Conservation (phyloP, 2,888 invertebrate species). For the Gymnosoma rotundatum region DNA sequence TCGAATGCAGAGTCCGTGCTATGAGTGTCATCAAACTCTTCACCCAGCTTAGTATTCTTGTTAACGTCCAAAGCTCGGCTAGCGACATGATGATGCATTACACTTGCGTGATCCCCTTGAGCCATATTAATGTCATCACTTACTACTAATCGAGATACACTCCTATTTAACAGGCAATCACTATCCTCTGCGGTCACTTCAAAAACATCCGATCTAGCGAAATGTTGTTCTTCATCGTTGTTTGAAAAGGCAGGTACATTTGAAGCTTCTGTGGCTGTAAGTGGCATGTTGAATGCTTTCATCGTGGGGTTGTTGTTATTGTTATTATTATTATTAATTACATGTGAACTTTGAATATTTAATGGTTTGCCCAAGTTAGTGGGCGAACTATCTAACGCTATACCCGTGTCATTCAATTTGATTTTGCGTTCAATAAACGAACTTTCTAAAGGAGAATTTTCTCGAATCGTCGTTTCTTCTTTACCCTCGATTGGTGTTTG, state of each 20-base stretch:
- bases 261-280: slow-evolving; percentile 32
- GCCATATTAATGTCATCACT: slow-evolving; percentile 51
- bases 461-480: neutral
- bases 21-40: slow-evolving; percentile 80
- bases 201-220: slow-evolving; percentile 71
- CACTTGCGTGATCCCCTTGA: slow-evolving; percentile 38
- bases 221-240: slow-evolving; percentile 15
- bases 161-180: slow-evolving; percentile 74
- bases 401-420: slow-evolving; percentile 15
- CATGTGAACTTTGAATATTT: slow-evolving; percentile 44
- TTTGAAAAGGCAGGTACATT: slow-evolving; percentile 48
- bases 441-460: slow-evolving; percentile 26
- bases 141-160: slow-evolving; percentile 30
- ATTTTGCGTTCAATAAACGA: slow-evolving; percentile 5
- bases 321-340: slow-evolving; percentile 45
- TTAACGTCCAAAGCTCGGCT: slow-evolving; percentile 78
- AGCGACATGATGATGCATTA: slow-evolving; percentile 64
- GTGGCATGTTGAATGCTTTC: slow-evolving; percentile 42
- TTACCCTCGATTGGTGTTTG: neutral
- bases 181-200: slow-evolving; percentile 78
- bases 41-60: slow-evolving; percentile 77
- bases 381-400: slow-evolving; percentile 36
- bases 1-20: slow-evolving; percentile 81
- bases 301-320: slow-evolving; percentile 72
- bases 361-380: neutral